Conservation (phyloP, 2,888 invertebrate species). For the Eupithecia insigniata region DNA sequence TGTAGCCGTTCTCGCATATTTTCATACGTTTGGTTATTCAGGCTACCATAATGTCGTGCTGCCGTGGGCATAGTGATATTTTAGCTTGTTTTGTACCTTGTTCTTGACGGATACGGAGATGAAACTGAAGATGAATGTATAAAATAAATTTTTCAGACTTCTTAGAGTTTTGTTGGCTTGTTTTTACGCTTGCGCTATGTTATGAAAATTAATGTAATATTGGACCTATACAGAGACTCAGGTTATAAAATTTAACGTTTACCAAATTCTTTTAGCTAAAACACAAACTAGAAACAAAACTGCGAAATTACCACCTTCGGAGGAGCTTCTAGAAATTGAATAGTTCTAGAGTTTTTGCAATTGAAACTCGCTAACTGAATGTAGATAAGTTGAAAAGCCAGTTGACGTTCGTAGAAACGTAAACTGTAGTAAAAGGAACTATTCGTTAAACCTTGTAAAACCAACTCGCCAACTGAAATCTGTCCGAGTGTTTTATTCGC, state of each 20-base stretch:
- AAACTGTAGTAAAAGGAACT: no score
- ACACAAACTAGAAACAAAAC: background rate
- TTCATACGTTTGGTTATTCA: background rate
- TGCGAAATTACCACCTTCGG: background rate
- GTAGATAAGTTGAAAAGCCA: no score
- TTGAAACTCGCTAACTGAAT: no score
- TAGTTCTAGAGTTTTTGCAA: background rate
- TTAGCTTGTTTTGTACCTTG: constrained; percentile 15
- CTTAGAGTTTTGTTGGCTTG: background rate
- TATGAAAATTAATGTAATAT: background rate
- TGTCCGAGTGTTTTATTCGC: no score
- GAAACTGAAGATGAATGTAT: background rate
- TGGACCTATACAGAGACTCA: background rate
- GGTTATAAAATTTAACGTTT: background rate
- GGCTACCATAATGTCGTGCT: background rate
- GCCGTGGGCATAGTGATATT: background rate
- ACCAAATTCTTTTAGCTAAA: background rate
- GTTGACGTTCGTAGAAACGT: no score
- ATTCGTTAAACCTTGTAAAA: no score
- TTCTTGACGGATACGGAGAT: constrained; percentile 9
- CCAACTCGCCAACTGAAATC: no score
- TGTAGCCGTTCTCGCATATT: no score
- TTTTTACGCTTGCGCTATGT: background rate
- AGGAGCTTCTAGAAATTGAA: background rate
- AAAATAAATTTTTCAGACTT: background rate